Evolutionary conservation across 2,888 invertebrate species (phyloP), one percentile per base, ranked within the genome.

Genomic region (Caenorhabditis sulstoni): DNA sequence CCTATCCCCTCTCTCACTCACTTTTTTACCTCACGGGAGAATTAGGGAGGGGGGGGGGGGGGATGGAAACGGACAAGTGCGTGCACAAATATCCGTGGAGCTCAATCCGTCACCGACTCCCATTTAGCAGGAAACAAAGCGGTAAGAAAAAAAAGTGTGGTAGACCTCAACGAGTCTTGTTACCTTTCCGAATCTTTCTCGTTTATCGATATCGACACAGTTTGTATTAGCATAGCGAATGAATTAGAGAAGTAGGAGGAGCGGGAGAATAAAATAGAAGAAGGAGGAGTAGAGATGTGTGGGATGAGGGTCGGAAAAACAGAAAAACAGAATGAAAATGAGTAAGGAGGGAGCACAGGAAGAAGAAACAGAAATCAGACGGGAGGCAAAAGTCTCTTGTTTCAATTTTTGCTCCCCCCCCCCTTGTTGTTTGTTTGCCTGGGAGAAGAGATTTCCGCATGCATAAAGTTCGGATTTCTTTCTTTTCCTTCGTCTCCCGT

Each of bases 41-140:
- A n/a, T 29, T 12, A 37, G 49, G 35, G 39, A 11, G 65, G 45
- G n/a, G 22, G 29, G 49, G 35, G 39, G 9, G 65, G 45, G n/a
- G 22, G 29, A 9, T 18, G 23, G 41, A 20, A 39, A 39, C 57
- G 57, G 59, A 78, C 78, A 78, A 78, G 78, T 71, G 78, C 62
- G 78, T 77, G 77, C 70, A 61, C 78, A 78, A 78, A 78, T 78
- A 78, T 61, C 71, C 47, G 47, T 35, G 23, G 35, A 16, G 55
- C 47, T 70, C 53, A 35, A 53, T 53, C 37, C 53, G 37, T 68
- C 45, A 59, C 29, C 29, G 59, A 7, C 47, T 59, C 41, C 29
- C 29, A 29, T 29, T 29, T 29, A 29, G 29, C 29, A 29, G 29
- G 29, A 3, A 7, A 7, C 7, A 29, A 29, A 29, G 7, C 7